Base-by-base conservation (phyloP, 2,797 vertebrate genomes). In the Acipenser ruthenus region DNA sequence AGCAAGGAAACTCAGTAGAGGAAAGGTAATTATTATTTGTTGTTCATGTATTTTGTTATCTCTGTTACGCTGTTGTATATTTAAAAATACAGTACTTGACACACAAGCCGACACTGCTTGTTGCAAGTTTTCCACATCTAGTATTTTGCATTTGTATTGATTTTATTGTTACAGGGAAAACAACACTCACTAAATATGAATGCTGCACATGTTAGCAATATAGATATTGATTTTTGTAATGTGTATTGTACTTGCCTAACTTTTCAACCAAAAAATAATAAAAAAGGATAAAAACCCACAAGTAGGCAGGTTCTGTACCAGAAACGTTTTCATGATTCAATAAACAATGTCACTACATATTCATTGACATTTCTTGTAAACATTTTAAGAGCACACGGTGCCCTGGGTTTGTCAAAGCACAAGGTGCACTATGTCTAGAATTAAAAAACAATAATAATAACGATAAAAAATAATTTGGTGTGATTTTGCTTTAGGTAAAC, bases 211-310 rank as follows among this genome's bases (percentile, higher is more conserved):
- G 18, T 80, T 84, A 86, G 83, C 83, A 87, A 86, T 82, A 86
- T 78, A 80, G 75, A 75, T 74, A 78, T 64, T 78, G 64, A 78
- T 69, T 74, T 87, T 85, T 84, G 72, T 81, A 81, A 82, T 71
- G 83, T 78, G 77, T 71, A 83, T 79, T 86, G 76, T 72, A 83
- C 81, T 87, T 87, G 85, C 84, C 84, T 87, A 86, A 85, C 83
- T 64, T 37, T 37, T 37, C 37, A 75, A 80, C 81, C 77, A 85
- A 75, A 80, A 81, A 77, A 69, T 72, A 61, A 68, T 64, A 56
- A 9, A 60, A 56, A 37, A 37, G 5, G 60, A 65, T n/a, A 63
- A 58, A 11, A 74, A 69, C 18, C 18, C 2, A 60, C 74, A 66
- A 2, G 37, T 76, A 81, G 78, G 84, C 77, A 87, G 86, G 78